Evolutionary conservation across 1,140 invertebrate species (phyloP), one percentile per base, ranked within the genome.

Genomic region (Pseudomyrmex dendroicus): DNA sequence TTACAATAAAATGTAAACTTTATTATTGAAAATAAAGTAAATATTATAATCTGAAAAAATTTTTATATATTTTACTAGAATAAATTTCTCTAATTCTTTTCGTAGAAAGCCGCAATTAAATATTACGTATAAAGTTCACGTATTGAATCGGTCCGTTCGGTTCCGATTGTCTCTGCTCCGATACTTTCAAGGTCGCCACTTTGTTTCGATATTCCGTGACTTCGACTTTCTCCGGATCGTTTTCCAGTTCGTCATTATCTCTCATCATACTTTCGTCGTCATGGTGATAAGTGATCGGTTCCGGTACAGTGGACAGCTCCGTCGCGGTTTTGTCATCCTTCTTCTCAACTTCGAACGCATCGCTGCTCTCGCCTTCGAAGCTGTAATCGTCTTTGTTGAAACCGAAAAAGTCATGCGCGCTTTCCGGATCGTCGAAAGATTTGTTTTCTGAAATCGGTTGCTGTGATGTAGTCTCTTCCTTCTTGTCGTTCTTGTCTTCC

Each of bases 201-300:
- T 86, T 83, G 67, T 90, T 91, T 57, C 82, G 77, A 52, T 89
- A 91, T 66, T 90, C 86, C 57, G 73, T 89, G 7, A 77, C 67
- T 48, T 85, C 84, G 12, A 89, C 84, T 85, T 91, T 90, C 73
- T 87, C 86, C 1, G 54, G 82, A 54, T 86, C 80, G 48, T 67
- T 88, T 70, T 88, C 86, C 35, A 86, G 83, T 63, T 89, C 86
- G 48, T 90, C 82, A 22, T 46, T 68, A 9, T 85, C 89, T 72
- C 90, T 84, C 10, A 67, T 84, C 15, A 89, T 54, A 54, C 72
- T 87, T 61, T 90, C 90, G 44, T 88, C 84, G 52, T 88, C 84
- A 66, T 87, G 78, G 10, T 86, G 72, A 84, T 89, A 85, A 77
- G 74, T 57, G 44, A 76, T 35, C 7, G 83, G 84, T 80, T 86